A percentile compares a stretch with the other conserved stretches of the same genome.
Conservation (phyloP, 2,797 vertebrate species). For the Xiphophorus birchmanni region DNA sequence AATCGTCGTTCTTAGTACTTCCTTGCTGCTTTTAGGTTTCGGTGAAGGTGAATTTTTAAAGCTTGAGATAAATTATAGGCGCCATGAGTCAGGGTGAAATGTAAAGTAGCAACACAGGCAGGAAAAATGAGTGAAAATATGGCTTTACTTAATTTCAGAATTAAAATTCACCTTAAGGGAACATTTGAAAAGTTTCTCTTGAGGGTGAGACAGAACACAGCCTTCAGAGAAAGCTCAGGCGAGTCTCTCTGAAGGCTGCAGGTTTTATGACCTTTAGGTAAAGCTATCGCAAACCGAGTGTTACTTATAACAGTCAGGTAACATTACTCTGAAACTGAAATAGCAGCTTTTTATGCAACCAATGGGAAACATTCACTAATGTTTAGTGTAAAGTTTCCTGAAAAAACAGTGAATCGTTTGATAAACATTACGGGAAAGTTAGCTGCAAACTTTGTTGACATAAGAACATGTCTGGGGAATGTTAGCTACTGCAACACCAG, state of each 20-base stretch:
- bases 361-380: not conserved
- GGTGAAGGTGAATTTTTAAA: conserved; percentile 34
- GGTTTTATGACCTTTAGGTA: not conserved
- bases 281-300: not conserved
- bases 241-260: not conserved
- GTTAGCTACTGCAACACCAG: not conserved
- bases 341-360: not conserved
- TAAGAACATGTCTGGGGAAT: not conserved
- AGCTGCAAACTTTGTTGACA: not conserved
- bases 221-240: not conserved
- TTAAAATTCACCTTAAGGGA: conserved; percentile 3
- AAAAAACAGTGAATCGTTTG: not conserved
- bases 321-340: not conserved
- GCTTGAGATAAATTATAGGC: conserved; percentile 20
- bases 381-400: not conserved
- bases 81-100: conserved; percentile 1
- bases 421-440: not conserved
- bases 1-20: conserved; percentile 56
- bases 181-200: not conserved
- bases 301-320: not conserved
- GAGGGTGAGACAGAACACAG: not conserved
- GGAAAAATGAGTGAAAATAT: not conserved
- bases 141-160: not conserved
- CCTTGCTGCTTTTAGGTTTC: conserved; percentile 53
- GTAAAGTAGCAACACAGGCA: conserved; percentile 12